Evolutionary conservation across 2,888 invertebrate species (phyloP).

Genomic region (Ormyrus nitidulus): DNA sequence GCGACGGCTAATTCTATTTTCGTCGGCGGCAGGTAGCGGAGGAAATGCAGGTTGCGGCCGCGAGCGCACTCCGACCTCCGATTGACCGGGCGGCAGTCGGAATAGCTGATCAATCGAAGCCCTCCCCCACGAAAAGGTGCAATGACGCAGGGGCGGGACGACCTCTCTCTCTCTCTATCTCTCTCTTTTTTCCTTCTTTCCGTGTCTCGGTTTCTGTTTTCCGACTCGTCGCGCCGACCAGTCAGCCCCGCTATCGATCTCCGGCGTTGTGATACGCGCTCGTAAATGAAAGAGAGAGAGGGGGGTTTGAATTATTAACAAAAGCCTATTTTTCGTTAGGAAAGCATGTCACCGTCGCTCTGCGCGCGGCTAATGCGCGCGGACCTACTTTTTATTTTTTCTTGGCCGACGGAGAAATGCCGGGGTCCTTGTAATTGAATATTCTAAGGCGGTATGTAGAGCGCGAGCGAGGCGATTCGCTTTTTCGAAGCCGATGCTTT

Average conservation of each 20-base stretch:
- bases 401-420: neutral
- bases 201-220: neutral
- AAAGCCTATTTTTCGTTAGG: slow-evolving; percentile 34
- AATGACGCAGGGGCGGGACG: slow-evolving; percentile 26
- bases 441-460: neutral
- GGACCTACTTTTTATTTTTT: slow-evolving; percentile 34
- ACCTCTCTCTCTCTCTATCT: neutral
- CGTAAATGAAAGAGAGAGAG: neutral
- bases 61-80: neutral
- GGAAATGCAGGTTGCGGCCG: too few species aligned
- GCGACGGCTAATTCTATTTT: too few species aligned
- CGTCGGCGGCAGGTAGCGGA: too few species aligned
- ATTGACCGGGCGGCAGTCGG: slow-evolving; percentile 15
- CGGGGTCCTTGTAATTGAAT: slow-evolving; percentile 15
- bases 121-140: neutral
- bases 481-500: too few species aligned
- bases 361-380: slow-evolving; percentile 1
- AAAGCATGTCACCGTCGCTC: slow-evolving; percentile 21
- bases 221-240: neutral
- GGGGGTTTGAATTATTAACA: slow-evolving; percentile 35
- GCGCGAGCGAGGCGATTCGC: too few species aligned
- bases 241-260: slow-evolving; percentile 19
- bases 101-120: slow-evolving; percentile 27
- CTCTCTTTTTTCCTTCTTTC: neutral
- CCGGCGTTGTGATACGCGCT: neutral